Evolutionary conservation across 2,888 invertebrate species (phyloP).

Genomic region (Amiota mariae): DNA sequence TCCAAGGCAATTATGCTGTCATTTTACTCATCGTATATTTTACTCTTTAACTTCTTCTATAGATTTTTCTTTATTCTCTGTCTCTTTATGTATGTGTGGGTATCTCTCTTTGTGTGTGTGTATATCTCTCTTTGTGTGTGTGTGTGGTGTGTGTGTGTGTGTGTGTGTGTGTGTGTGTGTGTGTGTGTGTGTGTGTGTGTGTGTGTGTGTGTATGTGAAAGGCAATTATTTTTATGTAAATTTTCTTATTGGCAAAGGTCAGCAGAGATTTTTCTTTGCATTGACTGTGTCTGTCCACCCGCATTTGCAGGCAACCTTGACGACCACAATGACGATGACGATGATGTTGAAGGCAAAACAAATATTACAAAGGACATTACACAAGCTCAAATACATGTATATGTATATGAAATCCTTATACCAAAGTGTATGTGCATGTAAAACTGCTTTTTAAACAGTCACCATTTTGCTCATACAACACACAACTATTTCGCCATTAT

Average conservation of each 20-base stretch:
- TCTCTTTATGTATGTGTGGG: too few species aligned
- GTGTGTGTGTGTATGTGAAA: slow-evolving; percentile 52
- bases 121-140: too few species aligned
- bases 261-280: slow-evolving; percentile 29
- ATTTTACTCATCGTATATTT: slow-evolving; percentile 22
- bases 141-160: background rate
- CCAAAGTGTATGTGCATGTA: background rate
- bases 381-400: too few species aligned
- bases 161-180: slow-evolving; percentile 30
- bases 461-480: background rate
- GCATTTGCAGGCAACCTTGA: slow-evolving; percentile 12
- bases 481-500: background rate
- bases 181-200: slow-evolving; percentile 48
- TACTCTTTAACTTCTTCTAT: slow-evolving; percentile 1
- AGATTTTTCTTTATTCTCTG: background rate
- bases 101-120: background rate
- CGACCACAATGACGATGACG: background rate
- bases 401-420: background rate
- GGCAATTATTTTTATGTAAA: slow-evolving; percentile 60
- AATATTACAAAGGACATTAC: slow-evolving; percentile 1
- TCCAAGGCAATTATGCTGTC: slow-evolving; percentile 21
- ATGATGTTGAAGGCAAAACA: background rate
- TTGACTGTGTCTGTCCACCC: background rate
- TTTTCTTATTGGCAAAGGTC: slow-evolving; percentile 33
- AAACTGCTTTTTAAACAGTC: background rate